Conservation (phyloP, 2,888 invertebrate genomes). For the Baronia brevicornis region DNA sequence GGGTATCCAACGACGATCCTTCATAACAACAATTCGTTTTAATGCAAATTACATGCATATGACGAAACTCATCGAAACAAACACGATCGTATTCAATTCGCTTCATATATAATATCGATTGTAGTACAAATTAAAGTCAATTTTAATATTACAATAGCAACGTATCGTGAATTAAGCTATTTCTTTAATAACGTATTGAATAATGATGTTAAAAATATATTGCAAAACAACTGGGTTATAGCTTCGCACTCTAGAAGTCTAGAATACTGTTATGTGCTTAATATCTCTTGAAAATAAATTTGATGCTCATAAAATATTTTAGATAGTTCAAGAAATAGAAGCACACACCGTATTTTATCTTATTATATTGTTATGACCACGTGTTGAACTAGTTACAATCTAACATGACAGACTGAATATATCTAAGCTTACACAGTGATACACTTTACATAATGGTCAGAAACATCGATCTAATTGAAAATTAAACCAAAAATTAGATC, state of each 20-base stretch:
- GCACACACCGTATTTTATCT: conserved; percentile 38
- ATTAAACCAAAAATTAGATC: conserved; percentile 49
- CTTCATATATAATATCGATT: conserved; percentile 28
- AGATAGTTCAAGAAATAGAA: conserved; percentile 21
- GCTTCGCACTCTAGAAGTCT: conserved; percentile 68
- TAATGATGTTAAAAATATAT: conserved; percentile 65
- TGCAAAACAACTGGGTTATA: conserved; percentile 69
- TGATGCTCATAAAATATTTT: conserved; percentile 1
- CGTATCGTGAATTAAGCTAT: conserved; percentile 61
- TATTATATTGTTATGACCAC: conserved; percentile 47
- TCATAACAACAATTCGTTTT: conserved; percentile 43
- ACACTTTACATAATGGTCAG: conserved; percentile 65
- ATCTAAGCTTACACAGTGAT: conserved; percentile 69
- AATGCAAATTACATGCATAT: conserved; percentile 53
- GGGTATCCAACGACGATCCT: conserved; percentile 74
- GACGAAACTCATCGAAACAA: conserved; percentile 37
- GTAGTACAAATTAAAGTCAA: conserved; percentile 46
- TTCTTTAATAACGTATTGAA: conserved; percentile 50
- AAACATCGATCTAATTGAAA: conserved; percentile 59
- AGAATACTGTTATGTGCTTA: conserved; percentile 28
- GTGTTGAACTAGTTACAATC: conserved; percentile 56
- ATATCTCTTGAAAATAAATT: conserved; percentile 15
- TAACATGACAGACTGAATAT: conserved; percentile 67
- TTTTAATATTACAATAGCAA: conserved; percentile 58
- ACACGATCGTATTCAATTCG: conserved; percentile 33